phyloP scores from a whole-genome alignment of 2,888 invertebrate species.

The Zhengitettix transpicula region DNA sequence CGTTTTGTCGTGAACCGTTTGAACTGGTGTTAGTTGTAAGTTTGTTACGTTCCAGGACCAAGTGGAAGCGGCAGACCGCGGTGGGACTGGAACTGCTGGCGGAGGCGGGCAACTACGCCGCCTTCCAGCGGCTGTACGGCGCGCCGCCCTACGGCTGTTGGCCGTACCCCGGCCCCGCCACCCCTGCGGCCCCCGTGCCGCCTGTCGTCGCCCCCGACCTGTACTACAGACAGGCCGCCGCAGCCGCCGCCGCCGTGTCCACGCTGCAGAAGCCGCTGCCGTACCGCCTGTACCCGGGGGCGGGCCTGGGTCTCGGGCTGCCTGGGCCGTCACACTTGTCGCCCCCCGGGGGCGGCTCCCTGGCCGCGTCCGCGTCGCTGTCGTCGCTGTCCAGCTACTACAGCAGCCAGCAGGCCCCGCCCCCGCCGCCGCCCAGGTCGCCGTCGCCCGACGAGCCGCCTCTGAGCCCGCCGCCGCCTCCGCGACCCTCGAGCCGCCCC shows the following conservation, averaged over 20 bases:
- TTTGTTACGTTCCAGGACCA: conserved; percentile 56
- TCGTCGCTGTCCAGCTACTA: conserved; percentile 17
- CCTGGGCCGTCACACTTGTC: conserved; percentile 42
- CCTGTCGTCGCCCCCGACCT: conserved; percentile 50
- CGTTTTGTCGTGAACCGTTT: no score
- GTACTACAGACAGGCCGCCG: conserved; percentile 67
- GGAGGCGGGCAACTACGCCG: conserved; percentile 95
- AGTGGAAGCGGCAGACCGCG: conserved; percentile 98
- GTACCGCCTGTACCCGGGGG: conserved; percentile 45
- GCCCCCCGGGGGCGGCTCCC: conserved; percentile 12
- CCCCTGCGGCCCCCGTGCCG: conserved; percentile 32
- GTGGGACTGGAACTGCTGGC: conserved; percentile 91
- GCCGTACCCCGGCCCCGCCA: conserved; percentile 31
- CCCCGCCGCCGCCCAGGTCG: conserved; percentile 31
- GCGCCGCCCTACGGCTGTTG: conserved; percentile 52
- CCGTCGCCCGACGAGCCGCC: conserved; percentile 15
- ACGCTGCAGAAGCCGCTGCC: conserved; percentile 79
- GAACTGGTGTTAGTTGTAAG: neutral
- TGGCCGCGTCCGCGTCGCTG: conserved; percentile 15
- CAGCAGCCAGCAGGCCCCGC: conserved; percentile 26
- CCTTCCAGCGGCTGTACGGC: conserved; percentile 89
- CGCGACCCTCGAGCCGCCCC: conserved; percentile 23
- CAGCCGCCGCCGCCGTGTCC: conserved; percentile 31
- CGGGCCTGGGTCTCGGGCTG: conserved; percentile 15
- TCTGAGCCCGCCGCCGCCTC: conserved; percentile 19